These are phyloP conservation scores for Luffia ferchaultella DNA, from an alignment of 2,888 invertebrate genomes.

Conservation along the genomic window DNA sequence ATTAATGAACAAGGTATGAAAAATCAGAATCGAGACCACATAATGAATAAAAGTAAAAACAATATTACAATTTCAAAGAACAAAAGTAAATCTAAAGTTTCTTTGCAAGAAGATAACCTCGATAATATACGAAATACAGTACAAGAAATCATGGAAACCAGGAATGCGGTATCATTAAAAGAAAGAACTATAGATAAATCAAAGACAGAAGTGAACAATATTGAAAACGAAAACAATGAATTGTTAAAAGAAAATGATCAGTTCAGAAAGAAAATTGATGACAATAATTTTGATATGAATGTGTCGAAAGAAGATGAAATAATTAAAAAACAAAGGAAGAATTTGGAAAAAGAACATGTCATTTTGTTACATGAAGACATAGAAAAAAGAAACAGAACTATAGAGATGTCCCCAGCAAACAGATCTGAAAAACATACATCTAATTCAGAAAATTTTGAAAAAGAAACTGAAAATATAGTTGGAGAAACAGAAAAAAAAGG, in stretches of 20 bases:
- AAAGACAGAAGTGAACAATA: no score
- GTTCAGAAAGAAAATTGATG: not conserved
- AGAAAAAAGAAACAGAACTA: no score
- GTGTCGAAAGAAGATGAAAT: not conserved
- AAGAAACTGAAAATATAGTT: not conserved
- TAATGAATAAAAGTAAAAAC: not conserved
- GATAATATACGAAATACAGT: no score
- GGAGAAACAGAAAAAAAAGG: not conserved
- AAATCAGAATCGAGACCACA: not conserved
- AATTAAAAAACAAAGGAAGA: not conserved
- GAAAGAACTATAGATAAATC: not conserved
- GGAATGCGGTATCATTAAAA: not conserved
- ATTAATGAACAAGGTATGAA: conserved; percentile 8
- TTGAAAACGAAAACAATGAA: not conserved
- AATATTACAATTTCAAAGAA: not conserved
- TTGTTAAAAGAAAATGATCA: not conserved
- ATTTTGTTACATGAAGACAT: no score
- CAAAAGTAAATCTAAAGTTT: no score
- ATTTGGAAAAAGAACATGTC: not conserved
- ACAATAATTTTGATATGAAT: not conserved
- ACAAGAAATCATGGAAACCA: no score
- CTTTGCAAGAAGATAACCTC: no score
- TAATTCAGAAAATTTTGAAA: conserved; percentile 5
- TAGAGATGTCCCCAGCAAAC: no score
- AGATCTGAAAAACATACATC: conserved; percentile 13